phyloP scores from a whole-genome alignment of 2,888 invertebrate genomes.

The Tenthredo distinguenda region DNA sequence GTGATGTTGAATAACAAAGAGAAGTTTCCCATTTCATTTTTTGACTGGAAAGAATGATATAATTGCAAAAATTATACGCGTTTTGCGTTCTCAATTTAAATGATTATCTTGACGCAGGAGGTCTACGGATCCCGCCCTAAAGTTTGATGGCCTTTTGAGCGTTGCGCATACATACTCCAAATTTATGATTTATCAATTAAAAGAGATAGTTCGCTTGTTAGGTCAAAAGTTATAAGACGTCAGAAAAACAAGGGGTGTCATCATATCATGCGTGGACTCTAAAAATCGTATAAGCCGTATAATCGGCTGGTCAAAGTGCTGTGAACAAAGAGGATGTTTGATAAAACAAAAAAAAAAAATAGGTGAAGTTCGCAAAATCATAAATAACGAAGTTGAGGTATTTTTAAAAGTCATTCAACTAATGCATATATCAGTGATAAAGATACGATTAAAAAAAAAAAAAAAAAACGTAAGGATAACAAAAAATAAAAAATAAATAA shows the following conservation, averaged over 20 bases:
- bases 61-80: neutral
- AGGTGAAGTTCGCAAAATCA: constrained; percentile 14
- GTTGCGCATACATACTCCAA: neutral
- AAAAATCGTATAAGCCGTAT: constrained; percentile 19
- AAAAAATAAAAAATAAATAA: constrained; percentile 25
- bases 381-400: constrained; percentile 41
- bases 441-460: constrained; percentile 9
- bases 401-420: constrained; percentile 44
- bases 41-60: neutral
- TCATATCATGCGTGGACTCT: constrained; percentile 46
- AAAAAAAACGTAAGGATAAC: neutral
- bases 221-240: neutral
- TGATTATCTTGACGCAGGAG: neutral
- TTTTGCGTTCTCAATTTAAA: neutral
- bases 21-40: neutral
- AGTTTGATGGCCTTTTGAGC: neutral
- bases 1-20: constrained; percentile 38
- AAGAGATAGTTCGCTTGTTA: constrained; percentile 12
- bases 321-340: constrained; percentile 61
- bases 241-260: neutral
- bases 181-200: constrained; percentile 6
- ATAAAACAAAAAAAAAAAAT: constrained; percentile 49
- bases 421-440: constrained; percentile 41
- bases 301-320: constrained; percentile 39
- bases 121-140: neutral